Base-by-base conservation (phyloP, 2,888 invertebrate genomes). In the Tenthredo distinguenda region DNA sequence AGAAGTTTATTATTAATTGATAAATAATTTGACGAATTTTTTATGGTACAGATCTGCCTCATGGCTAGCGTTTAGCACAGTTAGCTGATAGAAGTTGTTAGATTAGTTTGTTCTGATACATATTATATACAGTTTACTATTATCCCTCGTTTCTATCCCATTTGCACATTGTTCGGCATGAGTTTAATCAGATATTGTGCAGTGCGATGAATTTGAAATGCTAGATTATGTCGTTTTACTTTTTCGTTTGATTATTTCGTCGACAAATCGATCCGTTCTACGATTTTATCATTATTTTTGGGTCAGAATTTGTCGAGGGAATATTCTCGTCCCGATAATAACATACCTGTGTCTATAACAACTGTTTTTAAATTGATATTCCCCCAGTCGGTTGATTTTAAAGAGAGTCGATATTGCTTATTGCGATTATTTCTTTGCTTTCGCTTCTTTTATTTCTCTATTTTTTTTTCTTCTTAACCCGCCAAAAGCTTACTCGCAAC, bases 111-210 rank as follows among this genome's bases (percentile, higher is more conserved):
- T 26, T 26, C 26, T 26, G 26, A 26, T 26, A 26, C 26, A 26
- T 26, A 26, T 26, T 26, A 26, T 26, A 26, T 26, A 26, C 26
- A 26, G 26, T 26, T 26, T 26, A 26, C 26, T 26, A 15, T 47
- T 47, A 15, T 55, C 55, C 55, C 55, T 55, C 4, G 55, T 55
- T 55, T 55, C 55, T 55, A 7, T 55, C 55, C 55, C 55, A n/a
- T 55, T 55, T 55, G 55, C 55, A 55, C 55, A 55, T n/a, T n/a
- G 55, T 55, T 55, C 55, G n/a, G 55, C 55, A 55, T 55, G 55
- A 12, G 18, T 55, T 55, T 7, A 6, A 15, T 5, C 18, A 50
- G 5, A 50, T 18, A 18, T 18, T 55, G 18, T 55, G 55, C 1
- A 55, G n/a, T 55, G 55, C n/a, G 55, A n/a, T 55, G 7, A 55